Evolutionary conservation across 2,113 vertebrate genomes (phyloP).

Genomic region (Campylomormyrus tamandua): DNA sequence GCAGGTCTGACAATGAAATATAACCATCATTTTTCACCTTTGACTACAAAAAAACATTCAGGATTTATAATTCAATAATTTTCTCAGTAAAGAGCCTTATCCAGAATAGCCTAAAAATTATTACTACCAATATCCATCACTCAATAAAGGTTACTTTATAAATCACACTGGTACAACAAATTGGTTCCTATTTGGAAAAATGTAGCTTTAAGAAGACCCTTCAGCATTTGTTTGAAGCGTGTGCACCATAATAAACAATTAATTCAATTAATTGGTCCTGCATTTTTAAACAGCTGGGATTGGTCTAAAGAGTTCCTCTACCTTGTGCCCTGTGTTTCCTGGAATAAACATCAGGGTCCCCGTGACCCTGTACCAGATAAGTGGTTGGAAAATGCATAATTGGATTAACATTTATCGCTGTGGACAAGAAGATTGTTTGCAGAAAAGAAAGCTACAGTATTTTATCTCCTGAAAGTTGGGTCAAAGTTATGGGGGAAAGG

Average conservation of each 20-base stretch:
- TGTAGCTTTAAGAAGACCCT: not conserved
- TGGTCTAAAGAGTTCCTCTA: not conserved
- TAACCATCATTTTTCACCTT: not conserved
- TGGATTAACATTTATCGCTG: not conserved
- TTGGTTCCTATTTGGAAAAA: not conserved
- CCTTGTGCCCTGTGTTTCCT: not conserved
- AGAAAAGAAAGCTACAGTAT: not conserved
- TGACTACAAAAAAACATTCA: not conserved
- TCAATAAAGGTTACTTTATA: not conserved
- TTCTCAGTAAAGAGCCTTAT: not conserved
- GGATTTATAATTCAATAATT: not conserved
- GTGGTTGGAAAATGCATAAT: not conserved
- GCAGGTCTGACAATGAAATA: not conserved
- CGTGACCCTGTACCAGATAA: not conserved
- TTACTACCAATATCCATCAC: not conserved
- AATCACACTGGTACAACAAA: not conserved
- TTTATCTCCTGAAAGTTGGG: not conserved
- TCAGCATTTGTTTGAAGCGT: not conserved
- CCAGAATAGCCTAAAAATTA: not conserved
- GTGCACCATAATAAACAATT: not conserved
- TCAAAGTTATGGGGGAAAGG: not conserved
- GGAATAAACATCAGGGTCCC: not conserved
- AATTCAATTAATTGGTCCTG: not conserved
- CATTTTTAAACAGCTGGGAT: not conserved
- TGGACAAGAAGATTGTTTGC: not conserved